A percentile compares a stretch with the other conserved stretches of the same genome.
These are phyloP conservation scores for Celastrina argiolus DNA, from an alignment of 2,888 invertebrate species.

Conservation along the genomic window DNA sequence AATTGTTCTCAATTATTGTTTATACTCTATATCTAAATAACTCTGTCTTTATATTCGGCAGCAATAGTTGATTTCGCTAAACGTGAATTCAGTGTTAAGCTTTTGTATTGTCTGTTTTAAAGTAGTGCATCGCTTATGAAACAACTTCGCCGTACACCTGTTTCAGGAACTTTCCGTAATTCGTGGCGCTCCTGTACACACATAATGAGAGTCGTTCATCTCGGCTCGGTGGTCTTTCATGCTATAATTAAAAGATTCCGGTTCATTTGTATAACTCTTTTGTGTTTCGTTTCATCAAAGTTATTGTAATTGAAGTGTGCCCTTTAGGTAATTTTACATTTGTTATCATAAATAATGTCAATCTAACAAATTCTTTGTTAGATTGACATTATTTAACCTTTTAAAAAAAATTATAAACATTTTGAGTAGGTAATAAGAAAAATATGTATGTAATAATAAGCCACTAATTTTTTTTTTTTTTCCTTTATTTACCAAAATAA, in stretches of 20 bases:
- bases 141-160: conserved; percentile 13
- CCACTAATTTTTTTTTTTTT: no score
- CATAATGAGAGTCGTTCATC: background rate
- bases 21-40: background rate
- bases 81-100: background rate
- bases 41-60: background rate
- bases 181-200: background rate
- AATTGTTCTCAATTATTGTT: background rate
- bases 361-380: no score
- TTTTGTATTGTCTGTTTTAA: background rate
- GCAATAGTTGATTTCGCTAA: background rate
- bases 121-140: conserved; percentile 12
- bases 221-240: conserved; percentile 6
- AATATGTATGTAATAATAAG: no score
- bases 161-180: conserved; percentile 10
- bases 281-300: background rate
- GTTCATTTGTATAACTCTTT: background rate
- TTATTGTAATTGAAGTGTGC: background rate
- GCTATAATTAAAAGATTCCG: conserved; percentile 2
- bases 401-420: no score
- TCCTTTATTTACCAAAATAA: no score
- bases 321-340: no score
- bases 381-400: no score
- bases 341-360: no score
- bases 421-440: no score